These are phyloP conservation scores for Apolygus lucorum DNA, from an alignment of 1,140 invertebrate species.

Conservation along the genomic window DNA sequence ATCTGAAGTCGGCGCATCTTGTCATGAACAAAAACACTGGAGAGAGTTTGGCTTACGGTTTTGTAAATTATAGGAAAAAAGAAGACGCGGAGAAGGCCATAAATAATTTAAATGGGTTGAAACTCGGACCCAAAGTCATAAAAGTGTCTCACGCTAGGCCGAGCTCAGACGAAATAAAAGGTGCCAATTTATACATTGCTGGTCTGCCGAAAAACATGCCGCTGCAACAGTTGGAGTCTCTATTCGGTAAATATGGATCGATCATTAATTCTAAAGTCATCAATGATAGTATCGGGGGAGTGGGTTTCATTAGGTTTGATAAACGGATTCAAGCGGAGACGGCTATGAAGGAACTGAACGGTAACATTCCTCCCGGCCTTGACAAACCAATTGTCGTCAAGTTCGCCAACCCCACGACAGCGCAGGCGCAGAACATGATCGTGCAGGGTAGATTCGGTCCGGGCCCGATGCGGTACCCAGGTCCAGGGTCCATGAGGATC, in stretches of 20 bases:
- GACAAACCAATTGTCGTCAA: slow-evolving; percentile 51
- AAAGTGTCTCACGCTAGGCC: slow-evolving; percentile 85
- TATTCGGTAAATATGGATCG: slow-evolving; percentile 70
- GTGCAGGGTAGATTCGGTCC: slow-evolving; percentile 29
- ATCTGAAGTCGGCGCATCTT: slow-evolving; percentile 83
- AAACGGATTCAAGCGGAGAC: slow-evolving; percentile 50
- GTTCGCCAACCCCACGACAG: slow-evolving; percentile 53
- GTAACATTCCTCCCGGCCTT: slow-evolving; percentile 48
- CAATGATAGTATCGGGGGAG: slow-evolving; percentile 54
- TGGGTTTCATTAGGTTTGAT: slow-evolving; percentile 52
- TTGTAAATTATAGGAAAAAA: slow-evolving; percentile 74
- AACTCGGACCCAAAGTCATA: slow-evolving; percentile 82
- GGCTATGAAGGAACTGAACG: slow-evolving; percentile 51
- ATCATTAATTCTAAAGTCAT: slow-evolving; percentile 82
- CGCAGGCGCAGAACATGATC: slow-evolving; percentile 39
- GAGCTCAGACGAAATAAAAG: slow-evolving; percentile 80
- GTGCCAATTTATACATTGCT: slow-evolving; percentile 81
- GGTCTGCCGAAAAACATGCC: slow-evolving; percentile 78
- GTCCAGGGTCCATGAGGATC: slow-evolving; percentile 41
- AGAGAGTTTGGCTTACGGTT: slow-evolving; percentile 81
- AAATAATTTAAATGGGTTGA: slow-evolving; percentile 71
- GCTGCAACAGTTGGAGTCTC: slow-evolving; percentile 71
- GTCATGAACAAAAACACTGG: slow-evolving; percentile 85
- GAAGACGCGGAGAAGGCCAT: slow-evolving; percentile 82
- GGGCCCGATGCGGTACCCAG: slow-evolving; percentile 43